phyloP scores from a whole-genome alignment of 2,113 vertebrate genomes.

The Bos taurus region ARS-UCD2.0 NC_037343.1:8853501-8854000 shows the following conservation, averaged over 20 bases:
- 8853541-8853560: background rate
- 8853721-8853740: background rate
- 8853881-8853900: background rate
- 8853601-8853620: background rate
- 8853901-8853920: background rate
- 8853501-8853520: background rate
- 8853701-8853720: background rate
- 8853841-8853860: background rate
- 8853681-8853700: background rate
- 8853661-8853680: background rate
- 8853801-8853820: background rate
- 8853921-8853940: background rate
- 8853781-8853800: background rate
- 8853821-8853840: fast-evolving
- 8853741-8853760: background rate
- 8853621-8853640: background rate
- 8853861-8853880: background rate
- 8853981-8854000: background rate
- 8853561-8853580: background rate
- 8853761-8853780: background rate
- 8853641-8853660: background rate
- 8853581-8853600: background rate
- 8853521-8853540: background rate
- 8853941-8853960: background rate
- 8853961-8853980: background rate